Base-by-base conservation (phyloP, 2,888 invertebrate species). In the Melieria picta region DNA sequence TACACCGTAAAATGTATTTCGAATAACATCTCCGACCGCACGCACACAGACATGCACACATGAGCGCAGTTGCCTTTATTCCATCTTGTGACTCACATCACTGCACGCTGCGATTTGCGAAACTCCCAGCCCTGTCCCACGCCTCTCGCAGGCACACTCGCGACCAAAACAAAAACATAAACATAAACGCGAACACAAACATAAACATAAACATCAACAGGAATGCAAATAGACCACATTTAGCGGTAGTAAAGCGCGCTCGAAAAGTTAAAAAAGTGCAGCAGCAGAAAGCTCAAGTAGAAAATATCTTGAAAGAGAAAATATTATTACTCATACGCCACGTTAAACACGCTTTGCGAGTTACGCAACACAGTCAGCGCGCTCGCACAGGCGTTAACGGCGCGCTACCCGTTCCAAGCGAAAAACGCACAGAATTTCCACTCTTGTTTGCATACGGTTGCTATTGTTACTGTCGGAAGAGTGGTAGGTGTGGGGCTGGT, bases 281-380 rank as follows among this genome's bases (percentile, higher is more conserved):
- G 56, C 13, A 56, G 57, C 57, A 30, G 57, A 7, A 57, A 30
- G 30, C 13, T 2, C 30, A 30, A 55, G 61, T 62, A 68, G 63
- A 68, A 71, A 62, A 63, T 67, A 43, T 66, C 50, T 48, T 67
- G 58, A 69, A 72, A 57, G 60, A 9, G 9, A 71, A 73, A 74
- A 65, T 73, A 68, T 69, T 74, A 65, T 72, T 72, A 72, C 73
- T 71, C 66, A 74, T 72, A 71, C 69, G 61, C 69, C 65, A 72
- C 64, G 71, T 71, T 61, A 57, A 45, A 62, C 43, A 13, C 16
- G 56, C 56, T 65, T 11, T 45, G 57, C 47, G 43, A 7, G 30
- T 2, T 30, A 30, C 30, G 30, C 30, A 30, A 30, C 30, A 30
- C 30, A 30, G 30, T 30, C 30, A 30, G 11, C 46, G n/a, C 13